Conservation (phyloP, 2,797 vertebrate species). For the Neosilurus mollespiculum region DNA sequence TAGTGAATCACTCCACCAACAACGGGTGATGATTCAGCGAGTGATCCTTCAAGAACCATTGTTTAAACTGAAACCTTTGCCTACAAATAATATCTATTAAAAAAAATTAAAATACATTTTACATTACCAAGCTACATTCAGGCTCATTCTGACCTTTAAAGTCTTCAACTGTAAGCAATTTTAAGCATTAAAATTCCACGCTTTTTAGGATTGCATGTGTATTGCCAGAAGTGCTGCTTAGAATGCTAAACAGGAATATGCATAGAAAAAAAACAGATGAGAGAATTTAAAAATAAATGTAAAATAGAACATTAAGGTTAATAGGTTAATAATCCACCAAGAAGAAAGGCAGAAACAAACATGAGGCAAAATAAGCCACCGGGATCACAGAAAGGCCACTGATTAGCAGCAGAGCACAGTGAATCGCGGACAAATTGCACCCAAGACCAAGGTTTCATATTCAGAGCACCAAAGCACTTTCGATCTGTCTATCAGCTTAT, state of each 20-base stretch:
- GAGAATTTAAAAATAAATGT: neutral
- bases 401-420: slow-evolving; percentile 19
- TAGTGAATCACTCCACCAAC: neutral
- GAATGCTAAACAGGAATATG: neutral
- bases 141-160: neutral
- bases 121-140: neutral
- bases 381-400: neutral
- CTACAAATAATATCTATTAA: neutral
- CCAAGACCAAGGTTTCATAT: slow-evolving; percentile 27
- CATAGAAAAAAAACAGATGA: neutral
- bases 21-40: neutral
- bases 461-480: slow-evolving; percentile 25
- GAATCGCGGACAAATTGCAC: neutral
- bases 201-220: neutral
- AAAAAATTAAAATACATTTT: neutral
- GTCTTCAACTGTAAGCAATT: too few relatives aligned
- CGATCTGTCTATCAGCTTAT: slow-evolving; percentile 30
- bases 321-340: slow-evolving; percentile 9
- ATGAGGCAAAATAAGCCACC: neutral
- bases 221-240: neutral
- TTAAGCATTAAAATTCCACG: neutral
- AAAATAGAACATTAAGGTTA: neutral
- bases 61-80: neutral
- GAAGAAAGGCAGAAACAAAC: neutral
- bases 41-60: neutral